phyloP scores from a whole-genome alignment of 2,888 invertebrate genomes.

The Ichneumoninae sp. region DNA sequence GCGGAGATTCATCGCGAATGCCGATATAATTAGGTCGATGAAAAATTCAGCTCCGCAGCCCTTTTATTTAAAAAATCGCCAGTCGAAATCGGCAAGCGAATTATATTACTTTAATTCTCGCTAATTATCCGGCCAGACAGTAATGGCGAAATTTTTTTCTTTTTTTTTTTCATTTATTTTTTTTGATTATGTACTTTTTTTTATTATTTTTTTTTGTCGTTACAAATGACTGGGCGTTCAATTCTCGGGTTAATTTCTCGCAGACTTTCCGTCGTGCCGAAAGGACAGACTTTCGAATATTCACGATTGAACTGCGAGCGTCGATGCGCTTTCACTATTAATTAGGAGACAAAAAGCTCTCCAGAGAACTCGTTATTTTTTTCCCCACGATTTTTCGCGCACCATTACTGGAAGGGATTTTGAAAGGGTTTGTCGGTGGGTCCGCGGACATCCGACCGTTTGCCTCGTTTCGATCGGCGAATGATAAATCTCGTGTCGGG shows the following conservation, averaged over 20 bases:
- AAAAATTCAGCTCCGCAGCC: not conserved
- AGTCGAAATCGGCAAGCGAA: slow-evolving; percentile 19
- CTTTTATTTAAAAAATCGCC: slow-evolving; percentile 22
- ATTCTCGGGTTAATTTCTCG: not conserved
- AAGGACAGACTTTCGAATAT: slow-evolving; percentile 7
- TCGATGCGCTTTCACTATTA: slow-evolving; percentile 2
- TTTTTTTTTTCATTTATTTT: not conserved
- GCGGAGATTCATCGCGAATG: slow-evolving; percentile 8
- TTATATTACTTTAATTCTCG: slow-evolving; percentile 11
- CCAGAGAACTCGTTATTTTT: slow-evolving; percentile 4
- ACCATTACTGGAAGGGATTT: not conserved
- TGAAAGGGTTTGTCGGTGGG: slow-evolving; percentile 37
- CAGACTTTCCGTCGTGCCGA: not conserved
- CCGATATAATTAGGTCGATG: not conserved
- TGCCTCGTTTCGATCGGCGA: slow-evolving; percentile 30
- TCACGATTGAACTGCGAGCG: slow-evolving; percentile 1
- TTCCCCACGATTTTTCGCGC: slow-evolving; percentile 25
- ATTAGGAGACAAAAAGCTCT: not conserved
- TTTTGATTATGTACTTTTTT: not conserved
- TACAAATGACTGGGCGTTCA: not conserved
- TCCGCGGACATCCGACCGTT: slow-evolving; percentile 13
- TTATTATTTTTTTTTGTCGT: not conserved
- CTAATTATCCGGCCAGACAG: slow-evolving; percentile 6
- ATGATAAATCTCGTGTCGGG: not conserved
- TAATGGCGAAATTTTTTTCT: slow-evolving; percentile 5